Evolutionary conservation across 1,140 invertebrate genomes (phyloP).

Genomic region (Adelges cooleyi): DNA sequence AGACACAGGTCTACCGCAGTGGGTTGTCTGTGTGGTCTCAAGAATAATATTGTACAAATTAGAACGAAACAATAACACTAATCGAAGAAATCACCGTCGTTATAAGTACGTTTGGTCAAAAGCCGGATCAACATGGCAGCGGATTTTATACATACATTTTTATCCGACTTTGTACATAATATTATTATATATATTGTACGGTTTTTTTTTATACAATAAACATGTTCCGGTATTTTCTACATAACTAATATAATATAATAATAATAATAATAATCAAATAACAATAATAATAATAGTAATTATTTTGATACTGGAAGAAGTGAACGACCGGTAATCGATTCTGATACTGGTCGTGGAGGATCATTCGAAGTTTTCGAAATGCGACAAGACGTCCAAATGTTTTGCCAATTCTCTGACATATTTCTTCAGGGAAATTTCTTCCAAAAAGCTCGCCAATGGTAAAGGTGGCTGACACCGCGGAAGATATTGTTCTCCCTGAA

Average conservation of each 20-base stretch:
- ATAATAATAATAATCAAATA: constrained; percentile 26
- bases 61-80: too few species aligned
- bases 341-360: constrained; percentile 44
- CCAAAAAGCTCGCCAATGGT: constrained; percentile 79
- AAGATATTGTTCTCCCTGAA: constrained; percentile 66
- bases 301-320: constrained; percentile 29
- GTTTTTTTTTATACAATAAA: neutral
- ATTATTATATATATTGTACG: too few species aligned
- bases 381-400: constrained; percentile 64
- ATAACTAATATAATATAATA: constrained; percentile 3
- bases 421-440: constrained; percentile 69
- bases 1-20: too few species aligned
- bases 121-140: neutral
- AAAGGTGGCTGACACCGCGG: constrained; percentile 74
- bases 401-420: constrained; percentile 70
- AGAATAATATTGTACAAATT: too few species aligned
- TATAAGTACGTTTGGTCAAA: constrained; percentile 21
- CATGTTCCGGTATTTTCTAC: neutral
- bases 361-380: constrained; percentile 43
- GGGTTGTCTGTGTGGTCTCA: too few species aligned
- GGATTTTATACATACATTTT: too few species aligned
- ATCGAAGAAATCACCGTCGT: too few species aligned
- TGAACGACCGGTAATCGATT: neutral
- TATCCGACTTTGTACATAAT: too few species aligned
- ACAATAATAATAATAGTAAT: constrained; percentile 27